Percentiles rank a stretch among this genome's conserved stretches.
phyloP scores from a whole-genome alignment of 37 sponge, comb jelly and placozoan genomes.

The Sycon ciliatum region DNA sequence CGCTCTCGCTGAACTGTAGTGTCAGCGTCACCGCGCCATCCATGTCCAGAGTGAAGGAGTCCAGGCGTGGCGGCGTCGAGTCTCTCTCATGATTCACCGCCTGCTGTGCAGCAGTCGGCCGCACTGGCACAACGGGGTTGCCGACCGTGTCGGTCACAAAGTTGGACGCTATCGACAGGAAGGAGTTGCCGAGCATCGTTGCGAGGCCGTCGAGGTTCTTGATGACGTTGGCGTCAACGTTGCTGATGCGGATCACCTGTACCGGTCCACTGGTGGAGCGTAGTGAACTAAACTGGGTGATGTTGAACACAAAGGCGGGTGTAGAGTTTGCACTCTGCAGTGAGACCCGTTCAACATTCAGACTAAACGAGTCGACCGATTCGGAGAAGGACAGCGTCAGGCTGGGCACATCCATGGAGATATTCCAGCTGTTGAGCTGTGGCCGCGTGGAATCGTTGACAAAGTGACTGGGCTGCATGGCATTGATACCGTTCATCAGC shows the following conservation, averaged over 20 bases:
- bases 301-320: not conserved
- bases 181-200: constrained; percentile 34
- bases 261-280: not conserved
- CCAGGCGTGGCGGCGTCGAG: not conserved
- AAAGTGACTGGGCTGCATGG: constrained; percentile 34
- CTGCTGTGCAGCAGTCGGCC: not conserved
- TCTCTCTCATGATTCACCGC: not conserved
- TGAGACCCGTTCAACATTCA: constrained; percentile 58
- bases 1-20: constrained; percentile 22
- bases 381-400: constrained; percentile 70
- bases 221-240: constrained; percentile 63
- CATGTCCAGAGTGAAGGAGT: constrained; percentile 16
- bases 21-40: constrained; percentile 2
- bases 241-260: constrained; percentile 18
- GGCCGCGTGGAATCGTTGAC: constrained; percentile 57
- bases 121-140: not conserved
- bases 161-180: constrained; percentile 40
- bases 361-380: constrained; percentile 69
- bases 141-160: constrained; percentile 42
- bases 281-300: not conserved
- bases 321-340: constrained; percentile 21
- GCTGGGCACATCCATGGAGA: constrained; percentile 52
- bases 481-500: constrained; percentile 50
- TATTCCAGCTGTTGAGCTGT: constrained; percentile 36
- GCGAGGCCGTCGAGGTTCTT: constrained; percentile 58